Evolutionary conservation across 2,888 invertebrate genomes (phyloP), one percentile per base, ranked within the genome.

Genomic region (Euzophera pinguis): DNA sequence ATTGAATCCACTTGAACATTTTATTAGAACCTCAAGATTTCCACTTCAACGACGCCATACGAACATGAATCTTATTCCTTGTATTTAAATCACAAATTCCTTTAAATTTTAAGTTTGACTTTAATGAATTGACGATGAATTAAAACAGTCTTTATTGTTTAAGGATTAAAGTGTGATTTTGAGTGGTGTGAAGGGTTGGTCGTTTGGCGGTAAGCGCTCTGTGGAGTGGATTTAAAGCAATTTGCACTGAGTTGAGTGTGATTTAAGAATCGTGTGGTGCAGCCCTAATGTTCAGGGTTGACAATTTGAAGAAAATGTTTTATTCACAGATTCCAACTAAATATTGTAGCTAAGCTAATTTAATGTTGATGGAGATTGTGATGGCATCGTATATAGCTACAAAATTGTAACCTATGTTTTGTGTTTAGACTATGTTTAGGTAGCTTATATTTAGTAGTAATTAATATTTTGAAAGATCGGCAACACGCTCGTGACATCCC

Each of bases 221-320:
- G 73, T 81, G 67, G 72, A 85, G 81, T 82, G 81, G 84, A 85
- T 85, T 84, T 83, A 79, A 79, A 83, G 84, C 78, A 82, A 85
- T 84, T 85, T 81, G 75, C 78, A 69, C 70, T 64, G 67, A 66
- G 69, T 72, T 60, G 76, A 82, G 82, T 75, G 81, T 73, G 77
- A 76, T 76, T 78, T 75, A 73, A 75, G 76, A 73, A 75, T 68
- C 65, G 66, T 59, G 65, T 55, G 62, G 61, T 54, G 58, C 57
- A 53, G 62, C 63, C 53, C 42, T 51, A 22, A 37, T 60, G 56
- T 56, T n/a, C 43, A 61, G 60, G 58, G 60, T 34, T 61, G 56
- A 2, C 22, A 22, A 22, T 5, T 3, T 3, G 22, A 22, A 22
- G 22, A 22, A 22, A 22, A 22, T 3, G 22, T 22, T 22, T 2